Conservation (phyloP, 2,113 vertebrate species). For the Parus major region DNA sequence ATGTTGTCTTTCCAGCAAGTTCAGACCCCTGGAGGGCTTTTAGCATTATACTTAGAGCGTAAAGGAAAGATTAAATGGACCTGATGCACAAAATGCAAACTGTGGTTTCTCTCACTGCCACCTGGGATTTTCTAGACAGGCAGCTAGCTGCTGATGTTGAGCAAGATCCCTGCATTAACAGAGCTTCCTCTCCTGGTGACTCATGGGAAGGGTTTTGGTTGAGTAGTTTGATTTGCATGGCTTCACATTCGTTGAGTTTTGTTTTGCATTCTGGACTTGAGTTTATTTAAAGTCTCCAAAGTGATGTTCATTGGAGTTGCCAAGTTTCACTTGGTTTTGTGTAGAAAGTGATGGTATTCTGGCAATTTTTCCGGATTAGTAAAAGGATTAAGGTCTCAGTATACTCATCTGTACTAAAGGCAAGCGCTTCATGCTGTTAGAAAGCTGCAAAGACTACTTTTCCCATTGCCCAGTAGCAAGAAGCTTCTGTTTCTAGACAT, state of each 20-base stretch:
- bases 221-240: conserved; percentile 32
- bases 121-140: neutral
- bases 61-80: neutral
- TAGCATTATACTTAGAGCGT: neutral
- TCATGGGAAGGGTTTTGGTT: conserved; percentile 12
- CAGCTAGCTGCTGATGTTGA: neutral
- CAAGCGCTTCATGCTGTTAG: neutral
- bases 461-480: neutral
- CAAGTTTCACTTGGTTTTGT: conserved; percentile 33
- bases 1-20: neutral
- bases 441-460: neutral
- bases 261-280: neutral
- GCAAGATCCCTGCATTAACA: neutral
- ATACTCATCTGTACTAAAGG: conserved; percentile 8
- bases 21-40: neutral
- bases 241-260: neutral
- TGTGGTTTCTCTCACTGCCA: neutral
- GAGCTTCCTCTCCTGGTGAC: neutral
- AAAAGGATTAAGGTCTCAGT: conserved; percentile 41
- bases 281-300: conserved; percentile 40
- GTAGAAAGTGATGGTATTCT: conserved; percentile 9
- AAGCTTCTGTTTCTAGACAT: neutral
- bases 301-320: neutral
- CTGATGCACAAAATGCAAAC: neutral
- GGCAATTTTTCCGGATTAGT: neutral